Evolutionary conservation across 2,888 invertebrate species (phyloP).

Genomic region (Limnephilus auricula): DNA sequence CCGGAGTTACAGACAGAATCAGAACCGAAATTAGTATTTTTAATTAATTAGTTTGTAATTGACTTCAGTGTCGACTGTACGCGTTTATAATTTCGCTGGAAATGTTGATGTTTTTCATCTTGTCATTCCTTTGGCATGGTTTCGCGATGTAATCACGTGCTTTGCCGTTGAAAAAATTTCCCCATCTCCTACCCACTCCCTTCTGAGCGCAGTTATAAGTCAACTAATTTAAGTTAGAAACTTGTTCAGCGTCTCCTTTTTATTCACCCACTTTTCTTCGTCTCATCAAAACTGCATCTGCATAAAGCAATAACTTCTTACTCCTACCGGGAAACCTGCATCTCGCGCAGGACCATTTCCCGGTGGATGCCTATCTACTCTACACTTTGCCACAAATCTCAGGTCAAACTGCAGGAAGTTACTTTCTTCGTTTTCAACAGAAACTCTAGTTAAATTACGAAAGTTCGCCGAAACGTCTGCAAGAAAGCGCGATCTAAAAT

Average conservation of each 20-base stretch:
- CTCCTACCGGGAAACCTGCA: neutral
- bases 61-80: neutral
- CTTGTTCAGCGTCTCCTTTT: constrained; percentile 5
- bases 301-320: constrained; percentile 2
- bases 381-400: neutral
- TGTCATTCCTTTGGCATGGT: constrained; percentile 24
- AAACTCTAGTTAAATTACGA: neutral
- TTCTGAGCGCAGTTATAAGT: constrained; percentile 15
- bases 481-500: neutral
- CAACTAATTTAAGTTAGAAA: constrained; percentile 46
- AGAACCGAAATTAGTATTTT: too few species aligned
- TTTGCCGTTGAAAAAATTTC: constrained; percentile 7
- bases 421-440: neutral
- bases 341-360: neutral
- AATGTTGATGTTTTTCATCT: constrained; percentile 28
- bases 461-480: neutral
- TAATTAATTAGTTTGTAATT: neutral
- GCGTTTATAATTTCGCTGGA: neutral
- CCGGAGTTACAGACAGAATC: too few species aligned
- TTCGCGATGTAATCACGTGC: constrained; percentile 39
- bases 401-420: neutral
- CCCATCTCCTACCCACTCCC: too few species aligned
- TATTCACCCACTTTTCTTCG: constrained; percentile 1
- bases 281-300: constrained; percentile 31
- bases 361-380: neutral